Evolutionary conservation across 2,888 invertebrate genomes (phyloP).

Genomic region (Leptogaster cylindrica): DNA sequence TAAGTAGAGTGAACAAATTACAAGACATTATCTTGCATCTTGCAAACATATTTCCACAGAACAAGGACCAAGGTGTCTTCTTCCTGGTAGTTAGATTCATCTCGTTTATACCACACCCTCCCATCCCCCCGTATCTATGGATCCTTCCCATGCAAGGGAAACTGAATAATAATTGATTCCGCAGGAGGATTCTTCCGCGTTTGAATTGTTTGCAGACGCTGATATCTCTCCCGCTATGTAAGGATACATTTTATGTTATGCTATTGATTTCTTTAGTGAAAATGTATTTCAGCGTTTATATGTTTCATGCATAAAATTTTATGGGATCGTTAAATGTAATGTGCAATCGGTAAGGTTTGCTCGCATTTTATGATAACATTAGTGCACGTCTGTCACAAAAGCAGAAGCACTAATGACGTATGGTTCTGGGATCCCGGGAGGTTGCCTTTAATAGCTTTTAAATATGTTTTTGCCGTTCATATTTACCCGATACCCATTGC

Average conservation of each 20-base stretch:
- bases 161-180: neutral
- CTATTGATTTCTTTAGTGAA: neutral
- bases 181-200: neutral
- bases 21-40: no score
- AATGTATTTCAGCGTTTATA: neutral
- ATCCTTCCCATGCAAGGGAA: no score
- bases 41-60: no score
- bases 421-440: no score
- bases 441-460: no score
- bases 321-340: neutral
- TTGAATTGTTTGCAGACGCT: neutral
- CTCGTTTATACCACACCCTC: no score
- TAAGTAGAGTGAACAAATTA: no score
- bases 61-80: no score
- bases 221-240: neutral
- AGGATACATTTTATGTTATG: neutral
- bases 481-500: no score
- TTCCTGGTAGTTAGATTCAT: no score
- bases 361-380: conserved; percentile 3
- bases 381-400: neutral
- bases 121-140: no score
- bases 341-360: neutral
- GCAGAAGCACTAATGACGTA: neutral
- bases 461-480: no score
- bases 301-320: conserved; percentile 13